Percentiles rank a stretch among this genome's conserved stretches.
These are phyloP conservation scores for Tachysurus vachellii DNA, from an alignment of 2,113 vertebrate genomes.

Conservation along the genomic window DNA sequence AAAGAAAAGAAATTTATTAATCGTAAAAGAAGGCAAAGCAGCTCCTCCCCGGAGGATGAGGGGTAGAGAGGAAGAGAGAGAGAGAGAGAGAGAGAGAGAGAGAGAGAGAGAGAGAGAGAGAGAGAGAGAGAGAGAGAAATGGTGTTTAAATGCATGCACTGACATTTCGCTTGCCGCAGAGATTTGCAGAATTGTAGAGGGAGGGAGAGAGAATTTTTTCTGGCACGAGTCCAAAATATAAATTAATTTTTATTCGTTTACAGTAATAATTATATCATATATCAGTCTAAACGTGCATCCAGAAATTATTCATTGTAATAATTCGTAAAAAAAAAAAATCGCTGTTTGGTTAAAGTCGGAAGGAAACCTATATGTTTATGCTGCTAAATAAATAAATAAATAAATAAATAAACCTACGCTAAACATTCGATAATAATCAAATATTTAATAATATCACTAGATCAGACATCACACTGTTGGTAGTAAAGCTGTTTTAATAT, in stretches of 20 bases:
- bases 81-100: slow-evolving; percentile 65
- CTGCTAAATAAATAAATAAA: background rate
- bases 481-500: background rate
- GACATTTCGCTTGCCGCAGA: slow-evolving; percentile 53
- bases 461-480: background rate
- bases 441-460: no score
- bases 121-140: slow-evolving; percentile 27
- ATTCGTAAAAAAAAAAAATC: no score
- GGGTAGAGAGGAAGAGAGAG: slow-evolving; percentile 12
- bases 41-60: background rate
- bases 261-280: background rate
- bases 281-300: background rate
- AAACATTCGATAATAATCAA: background rate
- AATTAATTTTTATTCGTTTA: background rate
- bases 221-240: background rate
- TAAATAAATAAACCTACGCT: background rate
- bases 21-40: background rate
- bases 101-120: slow-evolving; percentile 55
- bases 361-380: background rate
- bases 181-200: slow-evolving; percentile 51
- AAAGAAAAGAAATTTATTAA: background rate
- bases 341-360: background rate
- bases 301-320: background rate
- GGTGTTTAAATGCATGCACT: slow-evolving; percentile 48
- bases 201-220: slow-evolving; percentile 18